Percentiles rank a stretch among this genome's conserved stretches.
Conservation (phyloP, 2,113 vertebrate species). For the Lepus americanus region DNA sequence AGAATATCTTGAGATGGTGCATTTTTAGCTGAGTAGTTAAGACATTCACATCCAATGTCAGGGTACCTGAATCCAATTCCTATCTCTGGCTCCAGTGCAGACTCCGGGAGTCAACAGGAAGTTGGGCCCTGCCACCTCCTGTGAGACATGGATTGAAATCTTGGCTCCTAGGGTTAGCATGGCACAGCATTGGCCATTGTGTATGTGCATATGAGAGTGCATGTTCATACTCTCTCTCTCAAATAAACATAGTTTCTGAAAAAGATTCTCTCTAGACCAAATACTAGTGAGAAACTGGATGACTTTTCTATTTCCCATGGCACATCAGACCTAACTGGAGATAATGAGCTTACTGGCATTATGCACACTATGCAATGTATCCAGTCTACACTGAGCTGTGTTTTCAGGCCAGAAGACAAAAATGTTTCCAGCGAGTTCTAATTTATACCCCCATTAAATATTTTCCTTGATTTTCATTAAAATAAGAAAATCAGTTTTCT, state of each 20-base stretch:
- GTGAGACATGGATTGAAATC: no score
- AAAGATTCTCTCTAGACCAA: neutral
- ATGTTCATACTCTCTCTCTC: no score
- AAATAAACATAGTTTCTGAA: no score
- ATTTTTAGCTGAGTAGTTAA: no score
- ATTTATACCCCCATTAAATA: constrained; percentile 70
- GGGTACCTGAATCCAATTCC: no score
- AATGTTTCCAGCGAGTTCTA: constrained; percentile 65
- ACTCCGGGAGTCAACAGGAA: no score
- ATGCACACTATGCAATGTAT: fast-evolving
- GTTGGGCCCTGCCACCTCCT: no score
- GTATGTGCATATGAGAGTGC: no score
- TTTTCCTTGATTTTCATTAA: constrained; percentile 73
- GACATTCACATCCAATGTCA: no score
- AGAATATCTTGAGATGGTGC: neutral
- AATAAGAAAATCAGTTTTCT: constrained; percentile 69
- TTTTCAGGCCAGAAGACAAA: constrained; percentile 48
- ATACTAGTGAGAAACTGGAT: neutral
- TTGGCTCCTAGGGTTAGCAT: no score
- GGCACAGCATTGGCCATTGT: no score
- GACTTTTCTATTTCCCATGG: neutral
- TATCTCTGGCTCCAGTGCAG: no score
- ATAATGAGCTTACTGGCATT: neutral
- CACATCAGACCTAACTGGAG: neutral
- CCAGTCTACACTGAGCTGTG: neutral